Evolutionary conservation across 2,888 invertebrate genomes (phyloP).

Genomic region (Macrophya alboannulata): DNA sequence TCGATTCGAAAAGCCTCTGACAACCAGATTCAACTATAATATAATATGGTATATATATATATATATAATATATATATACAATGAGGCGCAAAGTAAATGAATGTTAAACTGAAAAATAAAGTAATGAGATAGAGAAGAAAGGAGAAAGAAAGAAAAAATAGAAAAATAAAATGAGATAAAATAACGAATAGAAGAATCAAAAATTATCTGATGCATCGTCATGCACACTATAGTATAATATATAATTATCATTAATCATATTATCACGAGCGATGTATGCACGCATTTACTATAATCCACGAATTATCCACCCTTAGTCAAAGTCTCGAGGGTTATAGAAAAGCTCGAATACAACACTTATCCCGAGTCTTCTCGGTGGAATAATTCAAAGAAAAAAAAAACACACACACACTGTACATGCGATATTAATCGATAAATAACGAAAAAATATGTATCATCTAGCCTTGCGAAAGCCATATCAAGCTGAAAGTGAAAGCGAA

Average conservation of each 20-base stretch:
- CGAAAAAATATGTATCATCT: background rate
- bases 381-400: background rate
- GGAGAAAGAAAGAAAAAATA: background rate
- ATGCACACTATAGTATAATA: background rate
- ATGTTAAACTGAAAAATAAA: background rate
- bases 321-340: background rate
- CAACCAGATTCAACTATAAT: background rate
- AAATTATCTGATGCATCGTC: background rate
- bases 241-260: background rate
- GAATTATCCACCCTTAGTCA: background rate
- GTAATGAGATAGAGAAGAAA: background rate
- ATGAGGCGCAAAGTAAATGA: background rate
- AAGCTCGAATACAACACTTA: too few relatives aligned
- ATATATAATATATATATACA: slow-evolving; percentile 4
- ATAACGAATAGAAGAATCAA: background rate
- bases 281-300: background rate
- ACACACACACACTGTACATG: background rate
- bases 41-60: background rate
- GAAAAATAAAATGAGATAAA: background rate
- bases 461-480: background rate
- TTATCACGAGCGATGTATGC: slow-evolving; percentile 3
- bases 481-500: slow-evolving; percentile 7
- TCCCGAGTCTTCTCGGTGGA: background rate
- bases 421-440: background rate
- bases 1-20: background rate